Base-by-base conservation (phyloP, 2,888 invertebrate species). In the Ectemnius lituratus region DNA sequence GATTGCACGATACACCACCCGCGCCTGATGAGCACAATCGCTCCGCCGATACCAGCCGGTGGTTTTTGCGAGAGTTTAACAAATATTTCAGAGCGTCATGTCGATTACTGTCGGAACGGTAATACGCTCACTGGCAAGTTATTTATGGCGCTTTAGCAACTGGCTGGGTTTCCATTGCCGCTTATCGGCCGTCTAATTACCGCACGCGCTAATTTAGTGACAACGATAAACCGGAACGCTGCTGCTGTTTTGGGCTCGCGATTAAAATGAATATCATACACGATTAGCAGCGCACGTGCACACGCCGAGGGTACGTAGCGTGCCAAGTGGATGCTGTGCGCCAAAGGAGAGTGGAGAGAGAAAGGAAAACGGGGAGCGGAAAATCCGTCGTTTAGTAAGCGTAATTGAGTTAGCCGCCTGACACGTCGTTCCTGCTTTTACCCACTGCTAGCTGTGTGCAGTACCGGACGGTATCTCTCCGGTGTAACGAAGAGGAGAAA, bases 341-440 rank as follows among this genome's bases (percentile, higher is more conserved):
- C 57, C 49, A 61, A 20, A 70, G 61, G 5, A 45, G 46, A 23
- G 47, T 52, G 47, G 46, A 64, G 37, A 46, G 47, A 13, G 47
- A 64, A 60, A 58, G 45, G 28, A 13, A 37, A 11, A 56, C 37
- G 6, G 16, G 58, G 46, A 56, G 58, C 57, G 66, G 58, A 64
- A 79, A 66, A 20, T 67, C 60, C 67, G 64, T 67, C 71, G 75
- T 68, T 56, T 47, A 70, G 56, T 70, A 76, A 79, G 76, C 76
- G 82, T 87, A 87, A 87, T 87, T 86, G 86, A 85, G 82, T 86
- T 86, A 86, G 78, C 78, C 80, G 76, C 72, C 84, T 83, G 85
- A 84, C 83, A 82, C 80, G 82, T 85, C 85, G 84, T 83, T 79
- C 78, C 65, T 67, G 76, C 67, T 74, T 73, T 73, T 68, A 37